Evolutionary conservation across 2,113 vertebrate species (phyloP).

Genomic region (Stictonetta naevosa): DNA sequence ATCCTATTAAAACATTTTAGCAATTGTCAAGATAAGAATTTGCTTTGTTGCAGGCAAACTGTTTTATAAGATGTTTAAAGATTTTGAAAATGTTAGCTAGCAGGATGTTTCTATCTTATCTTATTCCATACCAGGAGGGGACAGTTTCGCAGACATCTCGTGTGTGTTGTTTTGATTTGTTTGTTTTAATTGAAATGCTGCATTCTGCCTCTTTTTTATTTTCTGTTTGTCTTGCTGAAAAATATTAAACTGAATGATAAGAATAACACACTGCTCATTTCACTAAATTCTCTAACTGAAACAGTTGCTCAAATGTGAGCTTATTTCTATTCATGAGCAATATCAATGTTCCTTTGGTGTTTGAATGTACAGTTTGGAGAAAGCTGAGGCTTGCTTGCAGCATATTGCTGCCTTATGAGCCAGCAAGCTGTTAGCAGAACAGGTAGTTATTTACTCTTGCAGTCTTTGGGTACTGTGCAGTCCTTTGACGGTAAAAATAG

Average conservation of each 20-base stretch:
- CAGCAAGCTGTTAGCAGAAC: not conserved
- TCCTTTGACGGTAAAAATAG: not conserved
- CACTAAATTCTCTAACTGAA: not conserved
- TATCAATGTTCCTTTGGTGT: not conserved
- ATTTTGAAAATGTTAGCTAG: not conserved
- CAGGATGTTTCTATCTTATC: not conserved
- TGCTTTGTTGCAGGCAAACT: not conserved
- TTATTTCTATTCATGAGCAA: not conserved
- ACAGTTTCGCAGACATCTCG: constrained; percentile 3
- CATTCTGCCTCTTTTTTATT: not conserved
- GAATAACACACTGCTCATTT: constrained; percentile 38
- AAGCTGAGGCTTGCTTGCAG: not conserved
- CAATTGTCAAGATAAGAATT: not conserved
- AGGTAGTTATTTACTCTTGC: not conserved
- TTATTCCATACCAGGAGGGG: not conserved
- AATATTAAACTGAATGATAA: constrained; percentile 34
- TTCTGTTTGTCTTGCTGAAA: not conserved
- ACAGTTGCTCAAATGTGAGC: not conserved
- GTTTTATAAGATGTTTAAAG: not conserved
- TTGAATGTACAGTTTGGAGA: not conserved
- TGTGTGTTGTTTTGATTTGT: constrained; percentile 16
- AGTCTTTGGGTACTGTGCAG: not conserved
- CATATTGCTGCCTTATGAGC: not conserved
- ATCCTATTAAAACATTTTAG: not conserved
- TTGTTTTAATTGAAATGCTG: constrained; percentile 29